phyloP scores from a whole-genome alignment of 2,113 vertebrate genomes.

The Poicephalus meyeri region DNA sequence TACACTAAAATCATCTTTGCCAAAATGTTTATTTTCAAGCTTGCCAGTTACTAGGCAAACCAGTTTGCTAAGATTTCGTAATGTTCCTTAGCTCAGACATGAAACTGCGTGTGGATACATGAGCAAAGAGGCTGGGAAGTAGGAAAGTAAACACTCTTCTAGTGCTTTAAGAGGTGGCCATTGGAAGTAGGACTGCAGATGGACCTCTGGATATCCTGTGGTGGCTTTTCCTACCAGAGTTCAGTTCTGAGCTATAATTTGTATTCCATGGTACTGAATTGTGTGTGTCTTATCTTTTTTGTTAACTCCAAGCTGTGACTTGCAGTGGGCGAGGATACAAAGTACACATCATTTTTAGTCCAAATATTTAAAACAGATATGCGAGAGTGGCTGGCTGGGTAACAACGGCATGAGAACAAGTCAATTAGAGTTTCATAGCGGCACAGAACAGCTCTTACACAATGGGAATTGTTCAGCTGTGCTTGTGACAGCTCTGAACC shows the following conservation, averaged over 20 bases:
- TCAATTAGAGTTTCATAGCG: neutral
- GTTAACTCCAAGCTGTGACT: neutral
- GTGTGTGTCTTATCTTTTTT: neutral
- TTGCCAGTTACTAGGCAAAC: constrained; percentile 5
- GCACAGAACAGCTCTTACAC: neutral
- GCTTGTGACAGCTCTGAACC: neutral
- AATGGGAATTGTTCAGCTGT: neutral
- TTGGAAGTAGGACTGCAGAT: neutral
- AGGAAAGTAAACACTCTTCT: neutral
- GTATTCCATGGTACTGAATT: neutral
- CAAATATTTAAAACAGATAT: constrained; percentile 42
- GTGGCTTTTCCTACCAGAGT: neutral
- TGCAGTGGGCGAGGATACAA: neutral
- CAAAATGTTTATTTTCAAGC: constrained; percentile 1
- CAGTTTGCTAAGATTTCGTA: neutral
- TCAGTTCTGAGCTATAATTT: neutral
- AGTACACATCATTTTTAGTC: neutral
- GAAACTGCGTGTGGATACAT: neutral
- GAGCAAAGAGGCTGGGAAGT: neutral
- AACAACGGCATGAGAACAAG: neutral
- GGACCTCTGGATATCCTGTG: neutral
- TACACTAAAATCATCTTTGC: neutral
- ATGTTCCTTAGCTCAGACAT: neutral
- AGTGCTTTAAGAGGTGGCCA: neutral
- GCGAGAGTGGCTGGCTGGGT: neutral